Evolutionary conservation across 2,797 vertebrate genomes (phyloP), one percentile per base, ranked within the genome.

Genomic region (Luscinia megarhynchos): DNA sequence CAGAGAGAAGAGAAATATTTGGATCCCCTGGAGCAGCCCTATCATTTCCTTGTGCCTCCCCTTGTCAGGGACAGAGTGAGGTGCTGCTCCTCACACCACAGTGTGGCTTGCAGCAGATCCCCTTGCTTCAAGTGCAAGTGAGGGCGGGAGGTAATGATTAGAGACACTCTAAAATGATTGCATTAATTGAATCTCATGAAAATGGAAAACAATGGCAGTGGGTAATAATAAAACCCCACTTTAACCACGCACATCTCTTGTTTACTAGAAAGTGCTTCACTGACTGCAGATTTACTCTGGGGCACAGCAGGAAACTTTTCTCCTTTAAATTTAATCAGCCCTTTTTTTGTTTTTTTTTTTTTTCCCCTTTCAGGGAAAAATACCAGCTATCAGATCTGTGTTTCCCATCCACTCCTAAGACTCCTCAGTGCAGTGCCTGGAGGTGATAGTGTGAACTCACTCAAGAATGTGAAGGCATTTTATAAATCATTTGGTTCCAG

Each of bases 391-490:
- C 90, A 95, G 76, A 95, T 88, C 51, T 77, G 70, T 54, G 84
- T 57, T 95, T 95, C 94, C 87, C 62, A 89, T 95, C 88, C 93
- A 84, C 82, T 95, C 92, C 92, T 94, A 86, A 93, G 89, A 90
- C 91, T 96, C 93, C 90, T 95, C 54, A 74, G 24, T 48, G 54
- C 91, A 93, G 93, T 96, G 95, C 93, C 93, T 94, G 85, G 93
- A 97, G 95, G 95, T 96, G 93, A 96, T 86, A 83, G 95, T 91
- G 95, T 96, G 92, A 88, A 95, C 95, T 96, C 86, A 70, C 95
- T 97, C 95, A 96, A 96, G 93, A 97, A 97, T 94, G 94, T 75
- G 84, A 94, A 96, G 77, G 90, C 73, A 94, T 96, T 97, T 95
- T 97, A 96, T 97, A 96, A 96, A 96, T 97, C 94, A 96, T 67